Base-by-base conservation (phyloP, 1,140 invertebrate genomes). In the Drosophila virilis region DNA sequence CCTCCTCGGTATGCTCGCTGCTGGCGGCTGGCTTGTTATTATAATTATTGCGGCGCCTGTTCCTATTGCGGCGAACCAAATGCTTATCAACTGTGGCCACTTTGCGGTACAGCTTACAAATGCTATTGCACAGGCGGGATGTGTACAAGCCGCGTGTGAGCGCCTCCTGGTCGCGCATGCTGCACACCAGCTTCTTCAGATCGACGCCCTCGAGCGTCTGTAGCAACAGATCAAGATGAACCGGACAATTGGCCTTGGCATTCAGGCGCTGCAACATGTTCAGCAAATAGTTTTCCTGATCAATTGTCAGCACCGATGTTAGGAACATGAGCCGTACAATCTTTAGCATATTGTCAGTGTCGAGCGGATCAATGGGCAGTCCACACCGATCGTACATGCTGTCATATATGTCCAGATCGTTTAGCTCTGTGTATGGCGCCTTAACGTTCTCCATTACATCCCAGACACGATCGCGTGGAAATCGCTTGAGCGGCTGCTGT, bases 361-460 rank as follows among this genome's bases (percentile, higher is more conserved):
- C 51, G 6, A 89, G 32, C 0, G 85, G 85, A 71, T 89, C 37
- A 7, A 78, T 90, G 0, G 65, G 60, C 13, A 48, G 9, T 0
- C 84, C 84, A 8, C 80, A 90, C 0, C 71, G 85, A 32, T 89
- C 85, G 28, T 75, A 89, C 51, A 89, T 74, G 54, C 84, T 76
- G 58, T 89, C 85, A 12, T 89, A 90, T 51, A 89, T 89, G 64
- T 58, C 67, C 9, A 89, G 40, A 38, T 89, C 84, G 8, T 80
- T 60, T 0, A 85, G 51, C 13, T 78, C 65, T 8, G 80, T 66
- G 12, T 76, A 89, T 6, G 84, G 85, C 0, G 73, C 84, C 66
- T 46, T 66, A 1, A 89, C 61, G 1, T 70, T 28, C 12, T 61
- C 50, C 80, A 90, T 80, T n/a, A 83, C 83, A 22, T 51, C 32